These are phyloP conservation scores for Acrossocheilus fasciatus DNA, from an alignment of 2,797 vertebrate species.

Conservation along the genomic window DNA sequence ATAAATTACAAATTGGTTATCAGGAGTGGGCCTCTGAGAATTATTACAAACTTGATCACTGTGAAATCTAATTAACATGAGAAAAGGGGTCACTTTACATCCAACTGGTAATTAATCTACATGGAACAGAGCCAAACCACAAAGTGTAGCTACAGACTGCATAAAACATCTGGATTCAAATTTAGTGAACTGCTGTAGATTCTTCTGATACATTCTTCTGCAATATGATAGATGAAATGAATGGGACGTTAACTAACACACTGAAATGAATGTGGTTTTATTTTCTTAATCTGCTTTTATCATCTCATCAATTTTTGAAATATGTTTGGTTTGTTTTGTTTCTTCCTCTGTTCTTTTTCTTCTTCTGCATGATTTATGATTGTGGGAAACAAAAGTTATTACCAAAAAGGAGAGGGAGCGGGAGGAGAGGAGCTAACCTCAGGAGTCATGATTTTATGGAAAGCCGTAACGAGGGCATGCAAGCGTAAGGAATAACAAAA, in stretches of 20 bases:
- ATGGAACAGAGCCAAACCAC: not conserved
- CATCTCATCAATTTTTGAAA: not conserved
- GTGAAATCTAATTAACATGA: slow-evolving; percentile 25
- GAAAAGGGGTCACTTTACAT: slow-evolving; percentile 30
- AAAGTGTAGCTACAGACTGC: not conserved
- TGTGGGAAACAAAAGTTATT: slow-evolving; percentile 9
- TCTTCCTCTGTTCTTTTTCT: slow-evolving; percentile 12
- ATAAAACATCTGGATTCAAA: not conserved
- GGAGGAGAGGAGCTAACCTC: not conserved
- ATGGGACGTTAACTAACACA: not conserved
- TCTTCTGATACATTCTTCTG: not conserved
- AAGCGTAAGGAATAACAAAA: not conserved
- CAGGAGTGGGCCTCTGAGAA: not conserved
- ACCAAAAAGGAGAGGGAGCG: not conserved
- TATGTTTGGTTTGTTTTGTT: not conserved
- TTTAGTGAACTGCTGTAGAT: not conserved
- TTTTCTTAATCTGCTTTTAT: not conserved
- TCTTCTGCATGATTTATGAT: slow-evolving; percentile 17
- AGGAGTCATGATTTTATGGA: slow-evolving; percentile 6
- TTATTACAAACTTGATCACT: slow-evolving; percentile 17
- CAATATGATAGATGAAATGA: not conserved
- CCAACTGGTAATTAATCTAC: slow-evolving; percentile 4
- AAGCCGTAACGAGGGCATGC: not conserved
- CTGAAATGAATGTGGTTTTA: not conserved
- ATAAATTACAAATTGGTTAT: slow-evolving; percentile 14